Evolutionary conservation across 2,888 invertebrate genomes (phyloP).

Genomic region (Tyria jacobaeae): DNA sequence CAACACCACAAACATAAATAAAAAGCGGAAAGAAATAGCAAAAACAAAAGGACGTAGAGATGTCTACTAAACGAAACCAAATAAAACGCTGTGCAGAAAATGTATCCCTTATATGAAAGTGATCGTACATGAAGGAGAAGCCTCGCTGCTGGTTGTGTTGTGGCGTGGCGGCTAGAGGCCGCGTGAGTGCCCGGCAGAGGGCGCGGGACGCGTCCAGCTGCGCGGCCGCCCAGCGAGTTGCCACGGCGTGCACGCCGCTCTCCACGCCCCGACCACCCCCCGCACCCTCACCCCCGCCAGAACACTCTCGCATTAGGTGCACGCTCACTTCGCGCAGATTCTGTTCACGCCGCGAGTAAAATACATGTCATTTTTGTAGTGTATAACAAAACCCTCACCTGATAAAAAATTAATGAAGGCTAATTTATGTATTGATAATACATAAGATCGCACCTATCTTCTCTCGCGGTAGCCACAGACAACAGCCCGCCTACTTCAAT

Average conservation of each 20-base stretch:
- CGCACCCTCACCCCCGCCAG: conserved; percentile 74
- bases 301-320: conserved; percentile 89
- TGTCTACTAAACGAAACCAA: conserved; percentile 2
- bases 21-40: conserved; percentile 12
- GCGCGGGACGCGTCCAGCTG: conserved; percentile 93
- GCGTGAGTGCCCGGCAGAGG: conserved; percentile 91
- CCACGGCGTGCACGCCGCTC: conserved; percentile 90
- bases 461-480: too few species aligned
- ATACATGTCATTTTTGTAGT: neutral
- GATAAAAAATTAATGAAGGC: too few species aligned
- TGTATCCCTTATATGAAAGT: neutral
- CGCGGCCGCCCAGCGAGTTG: conserved; percentile 93
- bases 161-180: conserved; percentile 89
- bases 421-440: too few species aligned
- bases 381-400: neutral
- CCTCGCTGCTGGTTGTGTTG: conserved; percentile 90
- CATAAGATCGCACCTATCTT: too few species aligned
- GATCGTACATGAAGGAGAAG: conserved; percentile 90
- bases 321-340: conserved; percentile 95
- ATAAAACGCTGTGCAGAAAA: conserved; percentile 6
- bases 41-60: neutral
- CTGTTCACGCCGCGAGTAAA: conserved; percentile 68
- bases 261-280: conserved; percentile 86
- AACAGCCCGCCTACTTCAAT: too few species aligned
- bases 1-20: conserved; percentile 14